Percentiles rank a stretch among this genome's conserved stretches.
Conservation (phyloP, 2,113 vertebrate species). For the Xiphorhynchus elegans region DNA sequence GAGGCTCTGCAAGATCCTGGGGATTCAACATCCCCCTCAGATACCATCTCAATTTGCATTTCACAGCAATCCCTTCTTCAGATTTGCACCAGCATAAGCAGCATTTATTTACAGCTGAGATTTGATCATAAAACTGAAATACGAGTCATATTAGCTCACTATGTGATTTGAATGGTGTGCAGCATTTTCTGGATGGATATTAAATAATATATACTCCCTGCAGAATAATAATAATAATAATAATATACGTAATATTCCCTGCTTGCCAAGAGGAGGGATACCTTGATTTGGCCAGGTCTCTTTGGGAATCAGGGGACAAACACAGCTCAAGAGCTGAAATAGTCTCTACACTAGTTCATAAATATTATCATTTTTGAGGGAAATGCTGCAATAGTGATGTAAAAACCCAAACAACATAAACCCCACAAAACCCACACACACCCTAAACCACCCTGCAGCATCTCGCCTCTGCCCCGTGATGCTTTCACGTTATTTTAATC, state of each 20-base stretch:
- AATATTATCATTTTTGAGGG: background rate
- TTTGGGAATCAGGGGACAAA: background rate
- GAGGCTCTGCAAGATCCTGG: background rate
- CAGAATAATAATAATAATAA: background rate
- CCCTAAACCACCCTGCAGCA: background rate
- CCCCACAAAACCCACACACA: background rate
- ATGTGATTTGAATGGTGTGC: background rate
- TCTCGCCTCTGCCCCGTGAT: background rate
- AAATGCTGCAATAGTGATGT: background rate
- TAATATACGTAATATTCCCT: background rate
- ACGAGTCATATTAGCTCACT: background rate
- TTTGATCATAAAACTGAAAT: background rate
- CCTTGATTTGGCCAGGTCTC: background rate
- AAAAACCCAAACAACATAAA: background rate
- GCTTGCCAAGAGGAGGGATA: background rate
- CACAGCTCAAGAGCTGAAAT: background rate
- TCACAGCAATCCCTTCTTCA: background rate
- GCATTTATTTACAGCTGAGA: background rate
- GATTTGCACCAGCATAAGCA: background rate
- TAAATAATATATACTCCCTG: background rate
- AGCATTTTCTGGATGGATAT: background rate
- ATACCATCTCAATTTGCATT: background rate
- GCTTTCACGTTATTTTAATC: accelerated
- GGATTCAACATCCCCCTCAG: background rate
- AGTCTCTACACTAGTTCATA: accelerated